Percentiles rank a stretch among this genome's conserved stretches.
These are phyloP conservation scores for Heliconius nattereri DNA, from an alignment of 1,140 invertebrate genomes.

Conservation along the genomic window DNA sequence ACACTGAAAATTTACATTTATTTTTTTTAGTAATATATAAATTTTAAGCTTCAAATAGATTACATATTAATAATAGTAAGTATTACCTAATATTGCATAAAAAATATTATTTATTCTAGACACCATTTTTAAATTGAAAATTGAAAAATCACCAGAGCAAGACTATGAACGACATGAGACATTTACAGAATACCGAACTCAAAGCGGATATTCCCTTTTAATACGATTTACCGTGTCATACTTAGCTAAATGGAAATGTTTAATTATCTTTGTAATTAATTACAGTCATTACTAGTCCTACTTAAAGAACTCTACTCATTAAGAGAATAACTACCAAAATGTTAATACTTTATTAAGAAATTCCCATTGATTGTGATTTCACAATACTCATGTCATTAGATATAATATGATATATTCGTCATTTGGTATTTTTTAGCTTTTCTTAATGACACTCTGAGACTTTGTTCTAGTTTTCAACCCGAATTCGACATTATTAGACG, in stretches of 20 bases:
- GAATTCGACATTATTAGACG: too few relatives aligned
- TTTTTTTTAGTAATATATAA: background rate
- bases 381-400: background rate
- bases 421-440: too few relatives aligned
- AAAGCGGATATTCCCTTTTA: background rate
- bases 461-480: too few relatives aligned
- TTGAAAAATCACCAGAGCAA: background rate
- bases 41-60: background rate
- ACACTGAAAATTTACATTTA: background rate
- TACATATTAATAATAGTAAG: background rate
- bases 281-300: background rate
- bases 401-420: too few relatives aligned
- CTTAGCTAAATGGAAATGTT: background rate
- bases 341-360: background rate
- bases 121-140: background rate
- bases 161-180: background rate
- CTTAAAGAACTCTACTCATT: background rate
- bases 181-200: background rate
- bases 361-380: constrained; percentile 2
- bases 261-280: constrained; percentile 5
- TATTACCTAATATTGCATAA: background rate
- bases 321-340: background rate
- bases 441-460: too few relatives aligned
- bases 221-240: background rate
- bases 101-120: background rate